Percentiles rank a stretch among this genome's conserved stretches.
Conservation (phyloP, 2,797 vertebrate genomes). For the Sciurus carolinensis region DNA sequence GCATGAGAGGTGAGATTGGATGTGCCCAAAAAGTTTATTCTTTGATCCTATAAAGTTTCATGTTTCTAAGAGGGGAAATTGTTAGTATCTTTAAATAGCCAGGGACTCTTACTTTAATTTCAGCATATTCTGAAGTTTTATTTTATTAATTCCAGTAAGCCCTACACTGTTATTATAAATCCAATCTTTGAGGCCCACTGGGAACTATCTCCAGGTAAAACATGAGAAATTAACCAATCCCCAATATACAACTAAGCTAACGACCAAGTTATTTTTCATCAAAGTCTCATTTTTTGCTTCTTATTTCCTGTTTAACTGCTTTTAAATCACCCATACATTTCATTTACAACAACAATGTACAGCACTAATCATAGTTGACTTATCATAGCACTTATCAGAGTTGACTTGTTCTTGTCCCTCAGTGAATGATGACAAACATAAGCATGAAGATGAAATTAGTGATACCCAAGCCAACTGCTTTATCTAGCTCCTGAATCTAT, state of each 20-base stretch:
- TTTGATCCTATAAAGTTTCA: background rate
- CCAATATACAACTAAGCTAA: slow-evolving; percentile 64
- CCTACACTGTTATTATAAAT: slow-evolving; percentile 58
- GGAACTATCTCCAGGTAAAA: slow-evolving; percentile 62
- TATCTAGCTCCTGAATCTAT: slow-evolving; percentile 85
- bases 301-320: slow-evolving; percentile 64
- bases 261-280: slow-evolving; percentile 63
- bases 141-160: slow-evolving; percentile 65
- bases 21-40: background rate
- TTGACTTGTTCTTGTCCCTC: slow-evolving; percentile 66
- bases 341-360: slow-evolving; percentile 49
- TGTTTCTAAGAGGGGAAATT: slow-evolving; percentile 37
- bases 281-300: slow-evolving; percentile 52
- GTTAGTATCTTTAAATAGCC: slow-evolving; percentile 8
- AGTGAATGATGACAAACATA: slow-evolving; percentile 80
- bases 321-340: slow-evolving; percentile 68
- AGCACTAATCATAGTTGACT: slow-evolving; percentile 20
- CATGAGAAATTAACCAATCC: slow-evolving; percentile 51
- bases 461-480: slow-evolving; percentile 84
- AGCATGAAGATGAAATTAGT: slow-evolving; percentile 88
- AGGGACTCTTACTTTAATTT: slow-evolving; percentile 45
- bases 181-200: slow-evolving; percentile 13
- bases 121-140: slow-evolving; percentile 57
- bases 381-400: slow-evolving; percentile 28
- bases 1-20: background rate